Base-by-base conservation (phyloP, 2,888 invertebrate species). In the Drosophila melanosoma region DNA sequence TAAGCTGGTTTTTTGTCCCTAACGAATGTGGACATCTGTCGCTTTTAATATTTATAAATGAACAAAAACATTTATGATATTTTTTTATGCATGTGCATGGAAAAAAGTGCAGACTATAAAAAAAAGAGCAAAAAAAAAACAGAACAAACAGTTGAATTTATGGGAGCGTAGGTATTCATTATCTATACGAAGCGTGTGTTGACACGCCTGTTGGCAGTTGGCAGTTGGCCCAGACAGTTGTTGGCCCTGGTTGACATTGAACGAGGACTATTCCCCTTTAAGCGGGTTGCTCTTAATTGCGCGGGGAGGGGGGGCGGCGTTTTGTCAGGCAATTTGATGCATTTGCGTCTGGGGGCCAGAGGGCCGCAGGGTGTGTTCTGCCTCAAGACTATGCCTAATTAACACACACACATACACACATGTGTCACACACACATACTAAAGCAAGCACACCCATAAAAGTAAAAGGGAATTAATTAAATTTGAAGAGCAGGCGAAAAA, bases 381-480 rank as follows among this genome's bases (percentile, higher is more conserved):
- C 62, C 72, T 67, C 68, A 70, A 54, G 70, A 71, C 77, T 83
- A 61, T 71, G 81, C 81, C 82, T 90, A 89, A 89, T 85, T 85
- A 85, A 87, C 83, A 69, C 63, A 81, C 81, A 76, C 67, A 66
- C 45, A 60, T 62, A 49, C 52, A 42, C 20, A 45, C 45, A 45
- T 45, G 20, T 3, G 45, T 20, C 12, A 8, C 45, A 8, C 45
- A 8, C 45, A 45, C 23, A 45, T 3, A 51, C 51, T 38, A 17
- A 32, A 36, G 57, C 36, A 20, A 42, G 63, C 70, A 67, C 88
- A 82, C 82, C 85, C 84, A 74, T 54, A 69, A 82, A 74, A 80
- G 72, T 56, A 53, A 51, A 81, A 81, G 82, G 74, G 86, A 88
- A 89, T 86, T 89, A 86, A 89, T 86, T 86, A 86, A 88, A 86